Percentiles rank a stretch among this genome's conserved stretches.
Conservation (phyloP, 2,888 invertebrate genomes). For the Microctonus brassicae region DNA sequence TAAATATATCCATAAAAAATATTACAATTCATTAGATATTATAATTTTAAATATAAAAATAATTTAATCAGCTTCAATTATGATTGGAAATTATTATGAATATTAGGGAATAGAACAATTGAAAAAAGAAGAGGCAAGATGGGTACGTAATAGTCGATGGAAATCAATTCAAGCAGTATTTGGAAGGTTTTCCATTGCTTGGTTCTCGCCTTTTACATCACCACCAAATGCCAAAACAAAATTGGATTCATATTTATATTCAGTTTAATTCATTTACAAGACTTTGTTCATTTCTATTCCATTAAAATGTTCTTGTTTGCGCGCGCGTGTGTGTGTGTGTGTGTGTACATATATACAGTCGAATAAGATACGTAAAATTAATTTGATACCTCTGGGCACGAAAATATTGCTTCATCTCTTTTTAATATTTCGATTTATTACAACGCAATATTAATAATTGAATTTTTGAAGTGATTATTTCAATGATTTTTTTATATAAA, state of each 20-base stretch:
- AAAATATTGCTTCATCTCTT: not conserved
- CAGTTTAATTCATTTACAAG: conserved; percentile 75
- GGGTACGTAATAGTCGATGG: conserved; percentile 93
- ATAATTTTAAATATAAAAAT: not conserved
- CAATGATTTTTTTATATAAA: not conserved
- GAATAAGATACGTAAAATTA: not conserved
- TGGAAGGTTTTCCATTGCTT: conserved; percentile 92
- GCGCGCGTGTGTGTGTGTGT: no score
- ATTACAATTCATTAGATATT: not conserved
- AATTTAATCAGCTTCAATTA: not conserved
- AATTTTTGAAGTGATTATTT: not conserved
- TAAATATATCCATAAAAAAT: conserved; percentile 67
- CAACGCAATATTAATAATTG: not conserved
- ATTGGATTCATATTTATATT: conserved; percentile 85
- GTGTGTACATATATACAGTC: conserved; percentile 12
- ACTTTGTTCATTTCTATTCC: not conserved
- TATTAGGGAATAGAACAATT: conserved; percentile 94
- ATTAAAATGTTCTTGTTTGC: conserved; percentile 3
- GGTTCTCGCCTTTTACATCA: conserved; percentile 94
- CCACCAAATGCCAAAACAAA: conserved; percentile 84
- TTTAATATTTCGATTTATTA: not conserved
- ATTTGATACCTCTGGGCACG: not conserved
- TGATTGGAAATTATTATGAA: conserved; percentile 9
- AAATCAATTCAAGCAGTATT: conserved; percentile 97
- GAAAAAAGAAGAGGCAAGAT: conserved; percentile 94